Evolutionary conservation across 2,888 invertebrate genomes (phyloP).

Genomic region (Oasisia sp.): DNA sequence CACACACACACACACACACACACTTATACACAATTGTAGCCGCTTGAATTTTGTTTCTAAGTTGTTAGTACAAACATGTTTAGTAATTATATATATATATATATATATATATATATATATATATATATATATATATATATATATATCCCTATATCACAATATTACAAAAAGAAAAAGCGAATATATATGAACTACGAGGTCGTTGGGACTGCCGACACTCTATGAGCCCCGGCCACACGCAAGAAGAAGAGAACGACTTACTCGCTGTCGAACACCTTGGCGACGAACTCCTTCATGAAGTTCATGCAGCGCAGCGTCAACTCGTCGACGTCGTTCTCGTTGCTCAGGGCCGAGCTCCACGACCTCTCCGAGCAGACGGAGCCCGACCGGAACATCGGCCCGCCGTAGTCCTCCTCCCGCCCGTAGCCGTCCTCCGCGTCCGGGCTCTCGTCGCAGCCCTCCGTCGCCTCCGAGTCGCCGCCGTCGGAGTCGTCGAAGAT

Average conservation of each 20-base stretch:
- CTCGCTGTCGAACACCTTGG: constrained; percentile 72
- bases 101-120: no score
- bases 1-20: no score
- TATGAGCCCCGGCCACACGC: background rate
- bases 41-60: no score
- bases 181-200: background rate
- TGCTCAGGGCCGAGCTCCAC: constrained; percentile 33
- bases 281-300: constrained; percentile 75
- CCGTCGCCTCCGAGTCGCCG: constrained; percentile 40
- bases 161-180: no score
- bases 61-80: no score
- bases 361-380: constrained; percentile 39
- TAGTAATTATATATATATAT: no score
- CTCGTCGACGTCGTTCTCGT: constrained; percentile 36
- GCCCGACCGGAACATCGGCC: constrained; percentile 33
- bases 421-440: constrained; percentile 29
- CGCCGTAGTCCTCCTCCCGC: constrained; percentile 25
- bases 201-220: background rate
- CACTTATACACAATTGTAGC: no score
- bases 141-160: no score
- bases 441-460: constrained; percentile 42
- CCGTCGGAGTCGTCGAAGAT: constrained; percentile 35
- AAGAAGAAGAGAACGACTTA: constrained; percentile 37
- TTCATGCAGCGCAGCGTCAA: constrained; percentile 35
- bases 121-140: no score